These are phyloP conservation scores for Apis florea DNA, from an alignment of 1,140 invertebrate genomes.

Conservation along the genomic window DNA sequence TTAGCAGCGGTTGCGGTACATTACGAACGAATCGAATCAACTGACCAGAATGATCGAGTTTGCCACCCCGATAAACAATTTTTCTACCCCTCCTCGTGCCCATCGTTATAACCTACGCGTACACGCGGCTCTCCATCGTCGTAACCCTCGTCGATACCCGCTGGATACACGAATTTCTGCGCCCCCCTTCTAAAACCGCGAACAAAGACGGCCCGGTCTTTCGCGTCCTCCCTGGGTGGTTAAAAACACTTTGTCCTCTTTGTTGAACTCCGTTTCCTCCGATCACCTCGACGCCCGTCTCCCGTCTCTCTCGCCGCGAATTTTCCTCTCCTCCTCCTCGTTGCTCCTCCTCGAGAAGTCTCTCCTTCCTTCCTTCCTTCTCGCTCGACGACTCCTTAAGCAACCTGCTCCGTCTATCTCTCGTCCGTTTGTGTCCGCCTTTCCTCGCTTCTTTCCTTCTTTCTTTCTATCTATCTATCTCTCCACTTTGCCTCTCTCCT, in stretches of 20 bases:
- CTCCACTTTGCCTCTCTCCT: not conserved
- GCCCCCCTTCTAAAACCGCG: conserved; percentile 24
- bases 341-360: conserved; percentile 29
- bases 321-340: conserved; percentile 43
- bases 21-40: conserved; percentile 46
- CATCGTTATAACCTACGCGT: not conserved
- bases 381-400: conserved; percentile 16
- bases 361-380: conserved; percentile 29
- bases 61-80: conserved; percentile 45
- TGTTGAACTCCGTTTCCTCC: conserved; percentile 47
- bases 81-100: not conserved
- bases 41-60: conserved; percentile 58
- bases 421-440: not conserved
- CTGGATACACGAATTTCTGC: not conserved
- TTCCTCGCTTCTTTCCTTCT: not conserved
- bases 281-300: conserved; percentile 11
- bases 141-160: not conserved
- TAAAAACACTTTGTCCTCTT: conserved; percentile 45
- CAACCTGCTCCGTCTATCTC: not conserved
- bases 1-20: conserved; percentile 50
- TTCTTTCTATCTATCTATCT: not conserved
- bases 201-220: conserved; percentile 52
- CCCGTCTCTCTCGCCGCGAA: conserved; percentile 41
- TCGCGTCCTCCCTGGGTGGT: too few species aligned
- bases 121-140: not conserved